Evolutionary conservation across 1,140 invertebrate species (phyloP), one percentile per base, ranked within the genome.

Genomic region (Procambarus clarkii): DNA sequence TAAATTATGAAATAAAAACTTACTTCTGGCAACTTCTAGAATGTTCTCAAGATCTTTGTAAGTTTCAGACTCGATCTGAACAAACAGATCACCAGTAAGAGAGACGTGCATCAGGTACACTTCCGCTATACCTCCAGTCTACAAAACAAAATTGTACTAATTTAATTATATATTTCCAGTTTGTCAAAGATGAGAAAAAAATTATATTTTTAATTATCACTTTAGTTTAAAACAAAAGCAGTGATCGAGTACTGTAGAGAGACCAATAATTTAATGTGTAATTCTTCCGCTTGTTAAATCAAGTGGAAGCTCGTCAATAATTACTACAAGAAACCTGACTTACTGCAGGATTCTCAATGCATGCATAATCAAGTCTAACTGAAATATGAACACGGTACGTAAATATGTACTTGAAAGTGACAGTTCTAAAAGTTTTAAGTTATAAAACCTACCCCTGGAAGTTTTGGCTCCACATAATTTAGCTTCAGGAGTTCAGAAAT

Each of bases 41-140:
- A 95, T 71, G 24, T 85, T 92, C 7, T 93, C 54, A 0, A 95
- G 93, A 24, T 94, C 93, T n/a, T 93, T 93, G 80, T 94, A 94
- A 13, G 94, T 94, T 3, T 94, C 92, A 0, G 94, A 94, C 18
- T 94, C 94, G 0, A 95, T 46, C 77, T 95, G 95, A 0, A 96
- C 92, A 86, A 94, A 96, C 3, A 96, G 80, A 54, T 95, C 94
- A 5, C 95, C 95, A 46, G 94, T 93, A 0, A 93, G 60, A 24
- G 94, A 94, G 18, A 95, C 93, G 64, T 95, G 93, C 0, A 94
- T 94, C 1, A 96, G 91, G 45, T 94, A 94, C 11, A 95, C 95
- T 88, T 95, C 94, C 1, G 93, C 93, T 18, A 95, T 80, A 24
- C 94, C 91, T 15, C 93, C 94, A 7, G 93, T 93, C 94, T 95